These are phyloP conservation scores for Carlito syrichta DNA, from an alignment of 2,113 vertebrate species.

Conservation along the genomic window DNA sequence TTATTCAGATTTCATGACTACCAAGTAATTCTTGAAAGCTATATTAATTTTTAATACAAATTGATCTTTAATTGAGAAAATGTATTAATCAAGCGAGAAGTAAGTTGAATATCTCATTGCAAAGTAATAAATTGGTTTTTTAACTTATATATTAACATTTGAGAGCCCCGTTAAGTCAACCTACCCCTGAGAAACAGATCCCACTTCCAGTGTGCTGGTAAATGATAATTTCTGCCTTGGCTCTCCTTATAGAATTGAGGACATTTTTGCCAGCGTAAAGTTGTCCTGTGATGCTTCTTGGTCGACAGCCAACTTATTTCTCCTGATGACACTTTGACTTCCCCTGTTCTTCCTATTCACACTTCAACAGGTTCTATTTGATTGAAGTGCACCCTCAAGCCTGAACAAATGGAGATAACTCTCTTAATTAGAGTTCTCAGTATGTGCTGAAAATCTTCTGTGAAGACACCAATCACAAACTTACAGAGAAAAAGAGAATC, in stretches of 20 bases:
- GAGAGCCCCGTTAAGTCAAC: not conserved
- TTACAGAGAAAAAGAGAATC: not conserved
- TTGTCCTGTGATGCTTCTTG: not conserved
- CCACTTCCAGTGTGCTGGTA: not conserved
- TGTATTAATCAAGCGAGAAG: not conserved
- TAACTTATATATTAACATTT: not conserved
- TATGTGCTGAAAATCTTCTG: constrained; percentile 41
- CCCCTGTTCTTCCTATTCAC: constrained; percentile 36
- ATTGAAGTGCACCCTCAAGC: constrained; percentile 53
- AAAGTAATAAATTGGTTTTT: not conserved
- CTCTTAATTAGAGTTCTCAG: constrained; percentile 65
- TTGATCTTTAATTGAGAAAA: not conserved
- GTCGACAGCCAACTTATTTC: not conserved
- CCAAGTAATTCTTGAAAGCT: not conserved
- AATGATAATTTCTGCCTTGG: not conserved
- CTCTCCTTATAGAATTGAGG: not conserved
- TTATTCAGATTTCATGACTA: not conserved
- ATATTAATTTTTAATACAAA: not conserved
- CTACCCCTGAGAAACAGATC: not conserved
- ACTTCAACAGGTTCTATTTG: constrained; percentile 55
- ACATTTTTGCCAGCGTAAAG: not conserved
- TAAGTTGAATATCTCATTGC: not conserved
- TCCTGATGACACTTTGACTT: not conserved
- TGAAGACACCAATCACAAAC: constrained; percentile 41
- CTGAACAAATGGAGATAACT: constrained; percentile 33